These are phyloP conservation scores for Malurus splendens DNA, from an alignment of 2,797 vertebrate species.

Conservation along the genomic window DNA sequence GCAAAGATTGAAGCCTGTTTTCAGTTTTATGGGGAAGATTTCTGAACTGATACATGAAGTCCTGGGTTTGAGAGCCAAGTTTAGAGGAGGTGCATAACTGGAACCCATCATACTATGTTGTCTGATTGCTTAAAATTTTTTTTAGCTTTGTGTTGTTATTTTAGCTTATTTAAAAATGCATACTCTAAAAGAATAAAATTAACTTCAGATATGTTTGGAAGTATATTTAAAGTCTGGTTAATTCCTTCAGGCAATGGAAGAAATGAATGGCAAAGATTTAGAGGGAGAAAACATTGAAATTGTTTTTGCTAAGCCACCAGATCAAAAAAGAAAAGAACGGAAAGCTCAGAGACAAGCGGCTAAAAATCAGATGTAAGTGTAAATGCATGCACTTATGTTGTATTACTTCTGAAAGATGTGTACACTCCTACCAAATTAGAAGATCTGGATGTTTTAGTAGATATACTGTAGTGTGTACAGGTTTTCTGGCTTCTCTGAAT, in stretches of 20 bases:
- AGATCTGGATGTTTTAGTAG: neutral
- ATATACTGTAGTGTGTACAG: neutral
- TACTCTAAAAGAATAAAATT: conserved; percentile 26
- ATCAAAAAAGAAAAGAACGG: conserved; percentile 98
- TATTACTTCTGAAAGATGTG: conserved; percentile 7
- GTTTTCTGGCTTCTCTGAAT: neutral
- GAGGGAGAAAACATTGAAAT: conserved; percentile 99
- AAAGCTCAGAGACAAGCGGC: conserved; percentile 98
- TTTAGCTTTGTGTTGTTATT: neutral
- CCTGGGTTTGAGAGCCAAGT: neutral
- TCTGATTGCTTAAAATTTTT: neutral
- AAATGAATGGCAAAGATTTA: conserved; percentile 97
- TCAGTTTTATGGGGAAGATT: neutral
- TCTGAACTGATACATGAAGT: neutral
- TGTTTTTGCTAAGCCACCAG: conserved; percentile 97
- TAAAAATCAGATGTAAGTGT: conserved; percentile 95
- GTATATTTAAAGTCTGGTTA: conserved; percentile 56
- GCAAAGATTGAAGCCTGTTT: neutral
- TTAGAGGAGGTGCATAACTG: neutral
- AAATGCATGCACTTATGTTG: conserved; percentile 46
- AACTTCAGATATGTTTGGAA: conserved; percentile 20
- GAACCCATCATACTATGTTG: neutral
- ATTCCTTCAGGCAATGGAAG: conserved; percentile 87
- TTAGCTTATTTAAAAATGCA: neutral
- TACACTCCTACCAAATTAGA: neutral